phyloP scores from a whole-genome alignment of 92 coral and sea anemone genomes.

The Zoanthus gigantus region DNA sequence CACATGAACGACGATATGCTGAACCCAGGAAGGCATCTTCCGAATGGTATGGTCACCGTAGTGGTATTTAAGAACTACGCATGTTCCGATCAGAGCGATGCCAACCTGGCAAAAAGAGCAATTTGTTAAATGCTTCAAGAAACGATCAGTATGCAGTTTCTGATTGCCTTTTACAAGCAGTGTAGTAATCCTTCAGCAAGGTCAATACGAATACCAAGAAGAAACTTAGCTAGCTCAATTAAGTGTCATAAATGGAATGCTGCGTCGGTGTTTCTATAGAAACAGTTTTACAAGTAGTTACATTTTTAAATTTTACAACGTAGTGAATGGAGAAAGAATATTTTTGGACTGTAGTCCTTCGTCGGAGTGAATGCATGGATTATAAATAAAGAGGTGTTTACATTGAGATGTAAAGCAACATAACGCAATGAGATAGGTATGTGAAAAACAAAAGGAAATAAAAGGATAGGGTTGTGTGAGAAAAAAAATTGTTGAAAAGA shows the following conservation, averaged over 20 bases:
- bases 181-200: neutral
- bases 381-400: too few relatives aligned
- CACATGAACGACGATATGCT: constrained; percentile 81
- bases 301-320: too few relatives aligned
- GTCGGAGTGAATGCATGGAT: too few relatives aligned
- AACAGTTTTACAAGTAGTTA: too few relatives aligned
- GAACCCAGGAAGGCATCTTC: constrained; percentile 94
- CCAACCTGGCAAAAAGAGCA: constrained; percentile 77
- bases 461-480: too few relatives aligned
- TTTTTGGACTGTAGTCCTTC: too few relatives aligned
- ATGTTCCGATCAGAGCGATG: constrained; percentile 93
- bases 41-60: constrained; percentile 82
- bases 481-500: too few relatives aligned
- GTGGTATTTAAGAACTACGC: constrained; percentile 91
- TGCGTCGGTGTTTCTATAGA: too few relatives aligned
- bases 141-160: neutral
- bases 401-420: too few relatives aligned
- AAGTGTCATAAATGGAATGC: neutral
- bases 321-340: too few relatives aligned
- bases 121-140: neutral
- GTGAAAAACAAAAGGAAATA: too few relatives aligned
- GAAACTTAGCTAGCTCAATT: neutral
- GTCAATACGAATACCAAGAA: neutral
- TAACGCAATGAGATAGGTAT: too few relatives aligned
- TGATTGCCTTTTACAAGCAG: neutral